These are phyloP conservation scores for Eilema griseolum DNA, from an alignment of 2,888 invertebrate genomes.

Conservation along the genomic window DNA sequence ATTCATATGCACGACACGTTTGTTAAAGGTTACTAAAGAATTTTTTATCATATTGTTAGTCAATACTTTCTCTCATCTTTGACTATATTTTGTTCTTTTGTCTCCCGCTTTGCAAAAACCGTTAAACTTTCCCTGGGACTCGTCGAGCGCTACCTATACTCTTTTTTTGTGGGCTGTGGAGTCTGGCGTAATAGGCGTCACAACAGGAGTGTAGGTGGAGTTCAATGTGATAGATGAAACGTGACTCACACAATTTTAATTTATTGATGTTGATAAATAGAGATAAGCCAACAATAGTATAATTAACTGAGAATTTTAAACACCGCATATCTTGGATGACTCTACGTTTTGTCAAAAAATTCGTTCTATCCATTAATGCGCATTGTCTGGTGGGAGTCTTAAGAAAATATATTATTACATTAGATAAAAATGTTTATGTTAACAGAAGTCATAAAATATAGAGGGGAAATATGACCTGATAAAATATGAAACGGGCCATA, in stretches of 20 bases:
- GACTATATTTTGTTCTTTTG: conserved; percentile 11
- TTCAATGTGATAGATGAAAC: conserved; percentile 42
- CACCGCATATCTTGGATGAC: background rate
- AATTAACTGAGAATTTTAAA: conserved; percentile 58
- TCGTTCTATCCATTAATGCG: background rate
- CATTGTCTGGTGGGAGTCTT: background rate
- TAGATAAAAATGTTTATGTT: background rate
- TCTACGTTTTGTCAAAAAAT: background rate
- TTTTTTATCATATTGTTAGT: conserved; percentile 68
- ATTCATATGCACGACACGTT: conserved; percentile 75
- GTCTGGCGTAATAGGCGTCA: background rate
- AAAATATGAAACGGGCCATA: background rate
- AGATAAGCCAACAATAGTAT: conserved; percentile 37
- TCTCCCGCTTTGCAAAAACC: background rate
- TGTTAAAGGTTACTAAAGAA: conserved; percentile 71
- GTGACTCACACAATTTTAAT: conserved; percentile 52
- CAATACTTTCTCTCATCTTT: conserved; percentile 74
- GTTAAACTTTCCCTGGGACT: background rate
- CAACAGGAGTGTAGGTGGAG: background rate
- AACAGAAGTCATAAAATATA: background rate
- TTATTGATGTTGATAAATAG: conserved; percentile 40
- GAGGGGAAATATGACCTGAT: background rate
- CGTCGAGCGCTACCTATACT: background rate
- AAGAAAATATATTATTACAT: background rate
- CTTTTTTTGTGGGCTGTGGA: background rate